phyloP scores from a whole-genome alignment of 2,113 vertebrate species.

The Cheilinus undulatus region DNA sequence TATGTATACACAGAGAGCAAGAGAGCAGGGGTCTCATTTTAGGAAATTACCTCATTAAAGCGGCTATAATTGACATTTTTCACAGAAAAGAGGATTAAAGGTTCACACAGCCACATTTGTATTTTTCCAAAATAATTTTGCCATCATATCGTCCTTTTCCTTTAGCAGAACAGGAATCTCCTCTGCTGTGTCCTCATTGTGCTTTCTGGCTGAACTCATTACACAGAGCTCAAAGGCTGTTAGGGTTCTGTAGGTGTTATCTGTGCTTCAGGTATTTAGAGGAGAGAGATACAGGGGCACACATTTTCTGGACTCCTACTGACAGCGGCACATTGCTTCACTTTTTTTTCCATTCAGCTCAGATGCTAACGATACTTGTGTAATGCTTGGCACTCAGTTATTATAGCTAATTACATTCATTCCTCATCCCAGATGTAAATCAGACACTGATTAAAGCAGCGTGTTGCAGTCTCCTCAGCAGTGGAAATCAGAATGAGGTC shows the following conservation, averaged over 20 bases:
- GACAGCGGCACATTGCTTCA: neutral
- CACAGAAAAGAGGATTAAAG: neutral
- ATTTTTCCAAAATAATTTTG: neutral
- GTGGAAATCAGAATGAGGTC: neutral
- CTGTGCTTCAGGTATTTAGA: neutral
- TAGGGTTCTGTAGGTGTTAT: neutral
- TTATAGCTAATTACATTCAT: constrained; percentile 24
- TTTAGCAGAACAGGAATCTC: no score
- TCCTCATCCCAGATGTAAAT: constrained; percentile 27
- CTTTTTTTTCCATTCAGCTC: neutral
- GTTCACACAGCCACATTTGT: neutral
- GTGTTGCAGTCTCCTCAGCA: neutral
- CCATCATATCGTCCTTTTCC: neutral
- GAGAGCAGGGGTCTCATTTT: no score
- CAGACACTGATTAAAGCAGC: constrained; percentile 24
- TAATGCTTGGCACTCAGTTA: constrained; percentile 5
- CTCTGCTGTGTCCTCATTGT: neutral
- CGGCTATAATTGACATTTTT: no score
- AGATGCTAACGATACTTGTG: constrained; percentile 8
- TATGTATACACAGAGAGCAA: no score
- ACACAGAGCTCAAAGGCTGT: neutral
- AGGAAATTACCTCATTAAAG: no score
- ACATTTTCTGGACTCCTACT: neutral
- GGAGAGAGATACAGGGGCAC: neutral
- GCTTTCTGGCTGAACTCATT: neutral